Evolutionary conservation across 2,113 vertebrate genomes (phyloP).

Genomic region (Craseonycteris thonglongyai): DNA sequence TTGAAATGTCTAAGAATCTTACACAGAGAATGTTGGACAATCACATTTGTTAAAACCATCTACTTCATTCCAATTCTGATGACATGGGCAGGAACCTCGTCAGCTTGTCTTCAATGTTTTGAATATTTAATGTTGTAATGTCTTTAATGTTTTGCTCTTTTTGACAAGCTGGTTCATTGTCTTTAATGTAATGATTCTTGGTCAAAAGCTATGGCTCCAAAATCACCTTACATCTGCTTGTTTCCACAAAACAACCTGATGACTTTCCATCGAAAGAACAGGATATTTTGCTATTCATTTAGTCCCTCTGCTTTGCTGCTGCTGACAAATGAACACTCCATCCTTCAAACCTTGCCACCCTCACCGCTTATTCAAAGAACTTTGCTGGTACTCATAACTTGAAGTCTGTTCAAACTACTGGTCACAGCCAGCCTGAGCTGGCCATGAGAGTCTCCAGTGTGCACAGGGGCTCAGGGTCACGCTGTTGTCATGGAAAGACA

Average conservation of each 20-base stretch:
- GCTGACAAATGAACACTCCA: neutral
- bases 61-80: neutral
- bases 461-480: rapidly evolving
- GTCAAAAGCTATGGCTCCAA: neutral
- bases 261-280: neutral
- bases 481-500: neutral
- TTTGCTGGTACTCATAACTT: neutral
- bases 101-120: neutral
- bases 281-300: no score
- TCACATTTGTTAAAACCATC: neutral
- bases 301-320: neutral
- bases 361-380: neutral
- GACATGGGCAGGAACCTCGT: neutral
- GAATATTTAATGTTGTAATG: neutral
- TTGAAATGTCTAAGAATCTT: neutral
- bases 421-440: rapidly evolving
- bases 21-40: neutral
- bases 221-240: rapidly evolving
- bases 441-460: neutral
- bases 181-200: neutral
- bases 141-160: neutral
- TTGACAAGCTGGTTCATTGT: neutral
- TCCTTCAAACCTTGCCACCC: neutral
- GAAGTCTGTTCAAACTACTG: neutral
- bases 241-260: neutral